phyloP scores from a whole-genome alignment of 2,113 vertebrate genomes.

The Scophthalmus maximus region DNA sequence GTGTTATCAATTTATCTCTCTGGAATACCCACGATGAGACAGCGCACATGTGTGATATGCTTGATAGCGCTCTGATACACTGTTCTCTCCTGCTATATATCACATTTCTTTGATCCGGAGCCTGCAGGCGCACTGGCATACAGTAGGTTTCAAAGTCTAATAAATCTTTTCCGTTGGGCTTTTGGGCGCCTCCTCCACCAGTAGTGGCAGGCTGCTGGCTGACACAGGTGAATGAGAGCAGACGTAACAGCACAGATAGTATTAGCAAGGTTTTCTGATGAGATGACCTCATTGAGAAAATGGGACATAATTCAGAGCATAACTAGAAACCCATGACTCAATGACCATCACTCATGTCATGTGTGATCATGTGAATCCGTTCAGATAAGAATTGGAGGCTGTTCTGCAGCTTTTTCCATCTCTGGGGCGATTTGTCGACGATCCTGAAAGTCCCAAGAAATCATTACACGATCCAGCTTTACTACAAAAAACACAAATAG shows the following conservation, averaged over 20 bases:
- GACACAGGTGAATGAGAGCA: slow-evolving; percentile 32
- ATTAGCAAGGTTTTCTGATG: slow-evolving; percentile 24
- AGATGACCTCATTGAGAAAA: slow-evolving; percentile 45
- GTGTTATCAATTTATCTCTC: slow-evolving; percentile 61
- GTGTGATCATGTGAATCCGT: slow-evolving; percentile 25
- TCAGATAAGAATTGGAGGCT: no score
- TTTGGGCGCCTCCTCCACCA: slow-evolving; percentile 9
- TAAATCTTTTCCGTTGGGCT: slow-evolving; percentile 63
- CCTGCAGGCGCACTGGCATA: slow-evolving; percentile 38
- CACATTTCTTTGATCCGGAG: slow-evolving; percentile 59
- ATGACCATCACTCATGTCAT: slow-evolving; percentile 39
- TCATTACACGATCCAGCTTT: slow-evolving; percentile 36
- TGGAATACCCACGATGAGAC: slow-evolving; percentile 44
- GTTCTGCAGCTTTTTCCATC: slow-evolving; percentile 2
- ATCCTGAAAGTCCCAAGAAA: slow-evolving; percentile 28
- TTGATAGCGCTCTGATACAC: slow-evolving; percentile 52
- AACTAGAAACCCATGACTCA: slow-evolving; percentile 40
- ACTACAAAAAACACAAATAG: slow-evolving; percentile 39
- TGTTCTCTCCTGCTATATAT: slow-evolving; percentile 51
- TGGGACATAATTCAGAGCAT: slow-evolving; percentile 37
- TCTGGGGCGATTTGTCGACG: slow-evolving; percentile 12
- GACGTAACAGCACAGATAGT: slow-evolving; percentile 18
- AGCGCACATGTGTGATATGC: slow-evolving; percentile 57
- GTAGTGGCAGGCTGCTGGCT: slow-evolving; percentile 17
- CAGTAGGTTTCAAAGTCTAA: slow-evolving; percentile 60